Evolutionary conservation across 64 coral and sea anemone species (phyloP).

Genomic region (Stylophora pistillata): DNA sequence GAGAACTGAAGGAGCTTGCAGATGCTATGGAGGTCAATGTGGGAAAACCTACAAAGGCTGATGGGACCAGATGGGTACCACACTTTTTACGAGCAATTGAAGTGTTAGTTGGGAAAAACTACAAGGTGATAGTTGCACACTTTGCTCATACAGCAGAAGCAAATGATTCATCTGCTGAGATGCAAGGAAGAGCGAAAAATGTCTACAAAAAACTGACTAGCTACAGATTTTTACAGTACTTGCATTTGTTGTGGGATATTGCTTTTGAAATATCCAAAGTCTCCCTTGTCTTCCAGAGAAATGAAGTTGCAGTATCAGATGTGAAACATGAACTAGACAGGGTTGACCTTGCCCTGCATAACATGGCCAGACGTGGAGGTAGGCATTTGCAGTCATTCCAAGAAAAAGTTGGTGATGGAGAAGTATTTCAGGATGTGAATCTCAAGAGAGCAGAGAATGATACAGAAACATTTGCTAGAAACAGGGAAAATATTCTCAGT

Average conservation of each 20-base stretch:
- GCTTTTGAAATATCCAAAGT: conserved; percentile 40
- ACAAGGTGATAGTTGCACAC: conserved; percentile 61
- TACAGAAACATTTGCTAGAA: conserved; percentile 59
- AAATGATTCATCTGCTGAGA: conserved; percentile 27
- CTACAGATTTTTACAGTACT: conserved; percentile 13
- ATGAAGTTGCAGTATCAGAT: conserved; percentile 54
- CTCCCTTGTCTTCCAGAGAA: conserved; percentile 64
- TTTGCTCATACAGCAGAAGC: conserved; percentile 55
- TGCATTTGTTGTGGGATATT: conserved; percentile 63
- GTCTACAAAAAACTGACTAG: conserved; percentile 14
- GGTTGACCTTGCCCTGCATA: conserved; percentile 33
- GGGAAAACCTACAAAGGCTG: conserved; percentile 56
- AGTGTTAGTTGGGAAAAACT: conserved; percentile 60
- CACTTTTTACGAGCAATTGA: conserved; percentile 49
- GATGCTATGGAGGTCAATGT: conserved; percentile 64
- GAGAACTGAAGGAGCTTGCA: conserved; percentile 62
- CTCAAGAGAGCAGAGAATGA: conserved; percentile 55
- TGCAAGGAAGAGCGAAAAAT: conserved; percentile 25
- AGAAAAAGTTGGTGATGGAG: conserved; percentile 63
- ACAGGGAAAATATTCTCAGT: conserved; percentile 45
- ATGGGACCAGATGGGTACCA: conserved; percentile 65
- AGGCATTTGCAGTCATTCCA: conserved; percentile 54
- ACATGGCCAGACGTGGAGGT: conserved; percentile 38
- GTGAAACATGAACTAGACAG: conserved; percentile 70
- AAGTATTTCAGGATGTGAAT: conserved; percentile 51